Conservation (phyloP, 2,888 invertebrate species). For the Epirrita christyi region DNA sequence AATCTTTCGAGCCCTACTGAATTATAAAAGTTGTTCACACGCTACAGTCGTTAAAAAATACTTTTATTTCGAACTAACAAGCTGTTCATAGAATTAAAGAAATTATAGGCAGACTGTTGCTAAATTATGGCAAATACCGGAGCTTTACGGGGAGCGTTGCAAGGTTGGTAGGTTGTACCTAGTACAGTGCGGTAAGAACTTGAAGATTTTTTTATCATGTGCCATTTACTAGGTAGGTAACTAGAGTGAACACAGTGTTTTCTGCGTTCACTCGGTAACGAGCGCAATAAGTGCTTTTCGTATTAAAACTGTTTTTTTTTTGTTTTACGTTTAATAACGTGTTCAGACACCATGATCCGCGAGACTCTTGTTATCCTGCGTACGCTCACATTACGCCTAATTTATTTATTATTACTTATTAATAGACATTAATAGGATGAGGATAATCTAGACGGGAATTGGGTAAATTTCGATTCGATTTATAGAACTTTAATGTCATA, state of each 20-base stretch:
- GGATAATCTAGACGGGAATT: constrained; percentile 9
- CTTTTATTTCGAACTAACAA: constrained; percentile 47
- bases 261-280: neutral
- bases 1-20: constrained; percentile 32
- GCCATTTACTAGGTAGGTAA: neutral
- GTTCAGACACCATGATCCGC: neutral
- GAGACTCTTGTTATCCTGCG: neutral
- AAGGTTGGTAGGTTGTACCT: too few relatives aligned
- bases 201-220: neutral
- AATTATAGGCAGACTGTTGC: constrained; percentile 41
- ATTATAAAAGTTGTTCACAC: constrained; percentile 45
- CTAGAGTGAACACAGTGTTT: too few relatives aligned
- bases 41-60: constrained; percentile 45
- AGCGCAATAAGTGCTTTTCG: neutral
- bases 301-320: neutral
- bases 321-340: neutral
- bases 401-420: too few relatives aligned
- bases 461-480: too few relatives aligned
- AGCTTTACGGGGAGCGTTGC: constrained; percentile 21
- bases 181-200: neutral
- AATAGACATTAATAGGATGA: too few relatives aligned
- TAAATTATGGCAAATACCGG: constrained; percentile 48
- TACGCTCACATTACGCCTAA: neutral
- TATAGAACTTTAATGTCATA: too few relatives aligned
- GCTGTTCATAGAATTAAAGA: constrained; percentile 46